Base-by-base conservation (phyloP, 1,140 invertebrate genomes). In the Hypothenemus hampei region DNA sequence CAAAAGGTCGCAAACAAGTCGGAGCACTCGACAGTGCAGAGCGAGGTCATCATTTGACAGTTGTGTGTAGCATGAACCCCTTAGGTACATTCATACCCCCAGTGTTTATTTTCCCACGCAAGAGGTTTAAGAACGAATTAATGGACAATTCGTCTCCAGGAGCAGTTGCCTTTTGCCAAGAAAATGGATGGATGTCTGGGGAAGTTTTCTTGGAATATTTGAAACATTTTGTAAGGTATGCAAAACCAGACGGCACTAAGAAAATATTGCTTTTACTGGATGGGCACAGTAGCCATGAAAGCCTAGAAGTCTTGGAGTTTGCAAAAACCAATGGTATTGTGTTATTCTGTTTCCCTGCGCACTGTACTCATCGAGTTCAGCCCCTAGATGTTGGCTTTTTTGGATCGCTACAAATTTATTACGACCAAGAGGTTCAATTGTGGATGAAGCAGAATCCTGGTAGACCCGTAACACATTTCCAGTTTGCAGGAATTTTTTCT, bases 1-100 rank as follows among this genome's bases (percentile, higher is more conserved):
- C 61, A 4, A 68, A 65, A 68, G 72, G 72, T 68, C 65, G 61
- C 50, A 68, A 64, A 24, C 63, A 66, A 57, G 60, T 65, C 44
- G 22, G 59, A 15, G 16, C 19, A 19, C 39, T 59, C 15, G 52
- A 21, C 3, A 58, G 55, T 19, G 61, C 46, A 7, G 49, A 54
- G 22, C 16, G 31, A n/a, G 40, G 47, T 1, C n/a, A 41, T 1
- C 47, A 51, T 45, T 13, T 58, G 7, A 53, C 41, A n/a, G 16
- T 47, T 40, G 35, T 50, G 7, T 46, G 21, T 29, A 35, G 40
- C 15, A 39, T 68, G 5, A 70, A 58, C 52, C 65, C 67, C 26
- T 44, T 41, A 16, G 69, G 69, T 5, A 41, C 16, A 3, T 54
- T 19, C 26, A 19, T 59, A 8, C 51, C 58, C n/a, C 51, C 52